Evolutionary conservation across 2,888 invertebrate species (phyloP), one percentile per base, ranked within the genome.

Genomic region (Tetropium fuscum): DNA sequence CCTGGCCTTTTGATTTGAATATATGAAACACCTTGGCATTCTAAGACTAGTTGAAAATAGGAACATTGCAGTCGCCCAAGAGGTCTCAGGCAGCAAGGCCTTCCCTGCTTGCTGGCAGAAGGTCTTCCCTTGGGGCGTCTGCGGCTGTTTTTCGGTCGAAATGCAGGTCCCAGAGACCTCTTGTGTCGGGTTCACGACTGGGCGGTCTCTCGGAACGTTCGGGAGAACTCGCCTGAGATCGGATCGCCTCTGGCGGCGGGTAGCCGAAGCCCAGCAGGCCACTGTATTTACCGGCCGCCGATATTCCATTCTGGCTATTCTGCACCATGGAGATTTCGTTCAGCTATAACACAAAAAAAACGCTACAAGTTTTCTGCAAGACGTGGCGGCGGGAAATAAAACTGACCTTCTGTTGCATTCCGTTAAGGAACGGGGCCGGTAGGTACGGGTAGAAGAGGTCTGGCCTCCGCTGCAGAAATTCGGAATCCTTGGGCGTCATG

Each of bases 371-470:
- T 25, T 3, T 41, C 1, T 8, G 22, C n/a, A n/a, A n/a, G n/a
- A n/a, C n/a, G n/a, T n/a, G n/a, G n/a, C n/a, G n/a, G n/a, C n/a
- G n/a, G n/a, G n/a, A n/a, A n/a, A n/a, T n/a, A 44, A 48, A 58
- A 71, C 76, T 72, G 84, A 93, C 94, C 89, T 94, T 93, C 78
- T 92, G 92, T 81, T 93, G 93, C 85, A 94, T 88, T 82, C 93
- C 95, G 84, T 95, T 95, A 84, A 95, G 92, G 86, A 95, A 95
- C 64, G 94, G 95, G 81, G 92, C 90, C 83, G 93, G 93, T 79
- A 94, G 88, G 84, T 95, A 96, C 72, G 95, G 95, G 84, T 94
- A 95, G 83, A 94, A 95, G 79, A 95, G 90, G 80, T 95, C 95
- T 53, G 94, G 94, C 64, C 94, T 89, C 74, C 94, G 88, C 74